Conservation (phyloP, 2,113 vertebrate species). For the Psilopsiagon aymara region DNA sequence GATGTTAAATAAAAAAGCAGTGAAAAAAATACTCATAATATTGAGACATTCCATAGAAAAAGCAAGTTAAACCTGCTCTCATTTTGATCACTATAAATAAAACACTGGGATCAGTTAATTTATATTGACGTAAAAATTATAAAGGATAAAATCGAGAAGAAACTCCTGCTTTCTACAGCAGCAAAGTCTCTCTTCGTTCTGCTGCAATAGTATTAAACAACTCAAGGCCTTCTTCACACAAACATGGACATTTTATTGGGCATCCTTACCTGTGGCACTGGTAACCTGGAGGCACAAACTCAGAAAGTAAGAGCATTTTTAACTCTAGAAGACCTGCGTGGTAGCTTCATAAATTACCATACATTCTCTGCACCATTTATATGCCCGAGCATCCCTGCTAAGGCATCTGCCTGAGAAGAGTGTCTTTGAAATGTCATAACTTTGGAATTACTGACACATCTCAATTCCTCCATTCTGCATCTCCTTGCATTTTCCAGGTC, state of each 20-base stretch:
- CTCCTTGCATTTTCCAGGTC: neutral
- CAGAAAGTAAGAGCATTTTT: neutral
- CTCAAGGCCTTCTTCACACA: neutral
- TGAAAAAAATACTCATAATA: slow-evolving; percentile 6
- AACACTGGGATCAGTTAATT: neutral
- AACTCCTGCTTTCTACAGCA: neutral
- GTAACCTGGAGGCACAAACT: neutral
- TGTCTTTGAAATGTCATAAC: neutral
- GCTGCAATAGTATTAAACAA: neutral
- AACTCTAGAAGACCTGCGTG: neutral
- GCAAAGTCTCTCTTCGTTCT: neutral
- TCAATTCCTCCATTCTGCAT: neutral
- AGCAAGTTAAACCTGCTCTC: neutral
- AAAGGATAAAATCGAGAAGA: neutral
- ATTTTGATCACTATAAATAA: neutral
- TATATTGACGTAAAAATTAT: neutral
- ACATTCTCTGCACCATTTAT: neutral
- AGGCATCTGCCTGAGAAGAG: neutral
- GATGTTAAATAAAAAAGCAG: neutral
- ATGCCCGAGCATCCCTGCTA: neutral
- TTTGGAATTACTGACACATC: neutral
- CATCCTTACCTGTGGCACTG: neutral
- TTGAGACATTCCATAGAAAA: neutral
- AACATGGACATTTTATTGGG: neutral
- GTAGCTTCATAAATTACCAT: neutral